Conservation (phyloP, 2,888 invertebrate species). For the Lasioglossum pauxillum region DNA sequence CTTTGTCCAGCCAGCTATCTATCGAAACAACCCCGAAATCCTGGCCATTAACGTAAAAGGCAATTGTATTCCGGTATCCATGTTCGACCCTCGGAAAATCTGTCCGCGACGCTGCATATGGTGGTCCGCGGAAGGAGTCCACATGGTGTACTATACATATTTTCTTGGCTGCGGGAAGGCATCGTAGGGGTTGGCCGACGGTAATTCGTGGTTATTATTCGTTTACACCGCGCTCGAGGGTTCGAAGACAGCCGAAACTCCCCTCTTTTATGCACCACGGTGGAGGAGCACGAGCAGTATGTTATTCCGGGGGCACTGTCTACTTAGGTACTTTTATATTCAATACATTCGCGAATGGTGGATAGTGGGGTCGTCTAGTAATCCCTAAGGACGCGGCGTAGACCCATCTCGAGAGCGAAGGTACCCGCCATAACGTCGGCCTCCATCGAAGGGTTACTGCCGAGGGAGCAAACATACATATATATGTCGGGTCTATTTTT, state of each 20-base stretch:
- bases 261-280: conserved; percentile 53
- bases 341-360: conserved; percentile 81
- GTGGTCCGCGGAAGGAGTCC: conserved; percentile 56
- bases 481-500: conserved; percentile 73
- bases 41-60: conserved; percentile 38
- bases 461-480: conserved; percentile 64
- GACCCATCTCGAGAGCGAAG: conserved; percentile 67
- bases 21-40: background rate
- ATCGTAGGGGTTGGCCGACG: conserved; percentile 56
- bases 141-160: conserved; percentile 72
- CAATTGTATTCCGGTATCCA: conserved; percentile 27
- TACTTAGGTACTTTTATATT: conserved; percentile 83
- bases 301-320: conserved; percentile 81
- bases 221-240: conserved; percentile 71
- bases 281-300: conserved; percentile 66
- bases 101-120: conserved; percentile 33
- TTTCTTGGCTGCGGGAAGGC: conserved; percentile 66
- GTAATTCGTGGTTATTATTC: conserved; percentile 82
- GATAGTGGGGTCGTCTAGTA: conserved; percentile 75
- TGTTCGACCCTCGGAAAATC: conserved; percentile 41
- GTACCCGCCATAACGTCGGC: conserved; percentile 75
- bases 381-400: conserved; percentile 78
- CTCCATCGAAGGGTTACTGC: conserved; percentile 78
- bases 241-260: conserved; percentile 66
- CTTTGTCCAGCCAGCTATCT: background rate